Base-by-base conservation (phyloP, 2,113 vertebrate species). In the Burhinus oedicnemus region DNA sequence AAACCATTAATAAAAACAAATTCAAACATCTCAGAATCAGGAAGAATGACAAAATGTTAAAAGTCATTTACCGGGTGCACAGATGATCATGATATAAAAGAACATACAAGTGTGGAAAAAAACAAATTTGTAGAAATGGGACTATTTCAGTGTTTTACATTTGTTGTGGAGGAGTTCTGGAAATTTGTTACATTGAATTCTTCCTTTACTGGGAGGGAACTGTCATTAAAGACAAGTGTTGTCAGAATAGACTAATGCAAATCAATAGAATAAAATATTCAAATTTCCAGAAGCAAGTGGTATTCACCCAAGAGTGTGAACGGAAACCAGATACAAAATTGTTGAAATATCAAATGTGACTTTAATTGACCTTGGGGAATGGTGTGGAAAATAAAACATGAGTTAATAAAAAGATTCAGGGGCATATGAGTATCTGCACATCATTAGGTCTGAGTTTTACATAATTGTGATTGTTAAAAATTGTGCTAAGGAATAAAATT, bases 41-140 rank as follows among this genome's bases (percentile, higher is more conserved):
- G 25, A 61, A 72, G 27, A 79, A 75, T 23, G 4, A 47, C 4
- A 68, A 22, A 91, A 58, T 27, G 3, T 47, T 65, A 61, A 72
- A 66, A 84, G 36, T 6, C 52, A 80, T 62, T 62, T 58, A 36
- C 3, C 0, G 0, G 15, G 16, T 58, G 9, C 27, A 49, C 5
- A 76, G 30, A 57, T 52, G 8, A 57, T 57, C 32, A 30, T 11
- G 5, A 14, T 29, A 40, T 38, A 38, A 82, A 88, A 45, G 3
- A 45, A 42, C 22, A 65, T 6, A 15, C 2, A 84, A 82, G 6
- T 26, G 4, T 66, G 32, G 42, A 89, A 55, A 60, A 68, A 7
- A 3, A 12, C 9, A 15, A 11, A 61, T 10, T 32, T 83, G 23
- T 34, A 60, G 32, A 66, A 86, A 52, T 1, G 0, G 3, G 75